phyloP scores from a whole-genome alignment of 2,888 invertebrate species.

The Tetragonisca angustula region DNA sequence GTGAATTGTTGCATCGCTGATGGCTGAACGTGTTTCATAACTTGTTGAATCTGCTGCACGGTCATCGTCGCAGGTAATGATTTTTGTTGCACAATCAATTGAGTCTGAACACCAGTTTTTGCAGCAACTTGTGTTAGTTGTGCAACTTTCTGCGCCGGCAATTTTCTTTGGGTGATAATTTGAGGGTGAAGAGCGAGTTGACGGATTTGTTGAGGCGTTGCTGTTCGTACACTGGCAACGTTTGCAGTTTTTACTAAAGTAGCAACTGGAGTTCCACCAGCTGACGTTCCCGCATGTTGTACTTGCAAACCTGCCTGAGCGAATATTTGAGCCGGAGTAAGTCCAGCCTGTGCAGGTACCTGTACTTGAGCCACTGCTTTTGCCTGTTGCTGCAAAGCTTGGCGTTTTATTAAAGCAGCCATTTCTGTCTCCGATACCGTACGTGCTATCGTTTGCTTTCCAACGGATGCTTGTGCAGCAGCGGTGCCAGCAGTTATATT shows the following conservation, averaged over 20 bases:
- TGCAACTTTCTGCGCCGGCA: slow-evolving; percentile 87
- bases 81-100: slow-evolving; percentile 90
- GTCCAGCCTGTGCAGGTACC: slow-evolving; percentile 78
- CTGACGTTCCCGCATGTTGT: slow-evolving; percentile 85
- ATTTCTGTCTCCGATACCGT: slow-evolving; percentile 87
- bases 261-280: slow-evolving; percentile 85
- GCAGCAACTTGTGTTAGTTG: slow-evolving; percentile 86
- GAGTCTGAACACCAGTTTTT: slow-evolving; percentile 86
- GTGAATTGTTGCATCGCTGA: slow-evolving; percentile 81
- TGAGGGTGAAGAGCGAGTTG: slow-evolving; percentile 88
- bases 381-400: slow-evolving; percentile 82
- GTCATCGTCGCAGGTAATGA: slow-evolving; percentile 88
- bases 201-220: slow-evolving; percentile 88
- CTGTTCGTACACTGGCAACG: slow-evolving; percentile 85
- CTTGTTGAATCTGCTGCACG: slow-evolving; percentile 91
- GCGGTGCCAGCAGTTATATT: slow-evolving; percentile 66
- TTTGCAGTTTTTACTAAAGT: slow-evolving; percentile 87
- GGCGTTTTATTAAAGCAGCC: slow-evolving; percentile 86
- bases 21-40: slow-evolving; percentile 87
- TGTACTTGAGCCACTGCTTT: slow-evolving; percentile 83
- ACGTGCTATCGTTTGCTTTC: slow-evolving; percentile 84
- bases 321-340: slow-evolving; percentile 86
- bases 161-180: slow-evolving; percentile 86
- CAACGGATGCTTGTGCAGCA: slow-evolving; percentile 67
- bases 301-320: slow-evolving; percentile 86